Conservation (phyloP, 2,113 vertebrate species). For the Halichoerus grypus region DNA sequence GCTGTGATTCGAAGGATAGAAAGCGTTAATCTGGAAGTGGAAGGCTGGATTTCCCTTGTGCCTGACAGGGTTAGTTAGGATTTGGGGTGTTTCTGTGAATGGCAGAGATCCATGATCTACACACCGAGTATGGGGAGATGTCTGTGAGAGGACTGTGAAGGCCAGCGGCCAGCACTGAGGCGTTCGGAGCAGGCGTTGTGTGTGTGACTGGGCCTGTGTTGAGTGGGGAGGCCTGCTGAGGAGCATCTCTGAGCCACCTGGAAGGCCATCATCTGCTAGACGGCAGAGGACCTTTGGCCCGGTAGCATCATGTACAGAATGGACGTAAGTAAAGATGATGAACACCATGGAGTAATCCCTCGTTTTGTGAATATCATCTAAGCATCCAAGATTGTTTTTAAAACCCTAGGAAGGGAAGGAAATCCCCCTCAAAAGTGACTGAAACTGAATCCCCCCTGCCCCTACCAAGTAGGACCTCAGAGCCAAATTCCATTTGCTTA, state of each 20-base stretch:
- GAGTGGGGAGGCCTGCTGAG: neutral
- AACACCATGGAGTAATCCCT: neutral
- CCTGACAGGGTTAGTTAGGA: neutral
- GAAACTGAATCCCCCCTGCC: neutral
- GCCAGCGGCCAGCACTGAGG: neutral
- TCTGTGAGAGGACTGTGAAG: neutral
- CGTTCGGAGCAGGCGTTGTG: too few relatives aligned
- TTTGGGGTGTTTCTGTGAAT: neutral
- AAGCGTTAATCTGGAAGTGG: neutral
- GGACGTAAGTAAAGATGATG: neutral
- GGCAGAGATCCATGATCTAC: neutral
- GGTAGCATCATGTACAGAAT: neutral
- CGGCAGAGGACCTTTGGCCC: neutral
- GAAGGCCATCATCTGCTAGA: neutral
- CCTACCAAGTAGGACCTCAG: neutral
- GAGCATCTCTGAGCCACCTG: neutral
- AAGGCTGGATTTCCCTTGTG: neutral
- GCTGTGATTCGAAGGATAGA: neutral
- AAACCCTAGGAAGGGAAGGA: conserved; percentile 12
- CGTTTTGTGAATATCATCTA: neutral
- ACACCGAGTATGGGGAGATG: neutral
- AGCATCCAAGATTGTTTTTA: neutral
- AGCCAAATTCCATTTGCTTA: conserved; percentile 55
- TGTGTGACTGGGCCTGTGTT: neutral
- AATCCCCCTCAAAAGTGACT: neutral